Evolutionary conservation across 2,888 invertebrate species (phyloP).

Genomic region (Platypus cylindrus): DNA sequence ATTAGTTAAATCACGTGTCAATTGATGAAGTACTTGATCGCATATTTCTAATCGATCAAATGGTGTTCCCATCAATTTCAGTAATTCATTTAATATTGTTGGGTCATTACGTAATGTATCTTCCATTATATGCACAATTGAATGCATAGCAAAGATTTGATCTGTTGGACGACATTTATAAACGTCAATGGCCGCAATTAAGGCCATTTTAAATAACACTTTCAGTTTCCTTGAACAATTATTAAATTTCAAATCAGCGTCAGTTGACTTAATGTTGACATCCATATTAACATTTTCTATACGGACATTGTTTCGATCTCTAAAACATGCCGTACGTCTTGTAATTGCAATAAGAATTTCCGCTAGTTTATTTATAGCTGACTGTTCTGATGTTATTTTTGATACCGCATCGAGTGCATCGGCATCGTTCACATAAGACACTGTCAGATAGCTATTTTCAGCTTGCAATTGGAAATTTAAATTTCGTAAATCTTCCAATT

Average conservation of each 20-base stretch:
- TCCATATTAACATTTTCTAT: conserved; percentile 31
- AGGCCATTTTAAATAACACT: conserved; percentile 31
- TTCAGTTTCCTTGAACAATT: conserved; percentile 27
- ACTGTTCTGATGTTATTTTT: conserved; percentile 27
- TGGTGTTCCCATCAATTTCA: conserved; percentile 29
- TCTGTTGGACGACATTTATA: conserved; percentile 34
- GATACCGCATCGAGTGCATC: conserved; percentile 30
- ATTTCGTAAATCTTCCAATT: conserved; percentile 31
- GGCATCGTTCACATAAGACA: conserved; percentile 29
- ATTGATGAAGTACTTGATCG: conserved; percentile 28
- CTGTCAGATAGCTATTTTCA: too few relatives aligned
- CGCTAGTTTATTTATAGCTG: conserved; percentile 30
- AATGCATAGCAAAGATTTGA: conserved; percentile 31
- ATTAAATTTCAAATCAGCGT: conserved; percentile 27
- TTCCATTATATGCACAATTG: conserved; percentile 28
- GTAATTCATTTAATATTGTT: conserved; percentile 26
- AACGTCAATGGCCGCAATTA: conserved; percentile 33
- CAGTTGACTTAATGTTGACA: conserved; percentile 23
- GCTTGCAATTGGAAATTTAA: too few relatives aligned
- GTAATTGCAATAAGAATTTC: conserved; percentile 33
- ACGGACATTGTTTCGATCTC: conserved; percentile 32
- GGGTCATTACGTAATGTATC: conserved; percentile 27
- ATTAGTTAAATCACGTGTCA: conserved; percentile 40
- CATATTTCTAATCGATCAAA: conserved; percentile 31
- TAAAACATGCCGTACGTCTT: conserved; percentile 29